Evolutionary conservation across 2,888 invertebrate genomes (phyloP), one percentile per base, ranked within the genome.

Genomic region (Drosophila birchii): DNA sequence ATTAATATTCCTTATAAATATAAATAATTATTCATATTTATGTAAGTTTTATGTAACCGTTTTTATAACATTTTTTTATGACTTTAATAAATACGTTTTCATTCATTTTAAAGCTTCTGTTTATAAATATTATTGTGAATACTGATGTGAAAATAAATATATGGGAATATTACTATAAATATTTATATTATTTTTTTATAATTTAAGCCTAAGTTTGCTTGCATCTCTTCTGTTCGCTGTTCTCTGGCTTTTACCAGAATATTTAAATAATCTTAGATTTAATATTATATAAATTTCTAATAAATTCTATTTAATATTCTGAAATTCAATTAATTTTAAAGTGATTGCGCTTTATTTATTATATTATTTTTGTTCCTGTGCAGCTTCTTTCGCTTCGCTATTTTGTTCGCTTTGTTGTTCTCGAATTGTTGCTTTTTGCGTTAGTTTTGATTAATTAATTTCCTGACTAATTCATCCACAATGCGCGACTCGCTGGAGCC

Each of bases 381-480:
- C 16, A 2, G 36, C 47, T 60, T 49, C 63, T 32, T 60, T 45
- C 45, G 36, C 47, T 56, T 34, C 62, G 39, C 41, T 61, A 55
- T 59, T 49, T 61, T 62, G 49, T 58, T 53, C 38, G 43, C 61
- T 58, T 57, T 67, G 72, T 70, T 75, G 60, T 56, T 60, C 32
- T 51, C 49, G 56, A 56, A 49, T 69, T 74, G 57, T 57, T 63
- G 70, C 54, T 67, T 39, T 70, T 68, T 69, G 85, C 86, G 77
- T 78, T 80, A 84, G 86, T 84, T 85, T 85, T 85, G 85, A 86
- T 86, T 86, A 86, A 86, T 86, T 86, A 86, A 86, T 86, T 86
- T 86, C 85, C 86, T 86, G 86, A 86, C 86, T 86, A 85, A 86
- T 86, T 86, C 86, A 80, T 83, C 81, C 80, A 78, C 83, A 84